phyloP scores from a whole-genome alignment of 2,113 vertebrate species.

The Dicrurus megarhynchus region DNA sequence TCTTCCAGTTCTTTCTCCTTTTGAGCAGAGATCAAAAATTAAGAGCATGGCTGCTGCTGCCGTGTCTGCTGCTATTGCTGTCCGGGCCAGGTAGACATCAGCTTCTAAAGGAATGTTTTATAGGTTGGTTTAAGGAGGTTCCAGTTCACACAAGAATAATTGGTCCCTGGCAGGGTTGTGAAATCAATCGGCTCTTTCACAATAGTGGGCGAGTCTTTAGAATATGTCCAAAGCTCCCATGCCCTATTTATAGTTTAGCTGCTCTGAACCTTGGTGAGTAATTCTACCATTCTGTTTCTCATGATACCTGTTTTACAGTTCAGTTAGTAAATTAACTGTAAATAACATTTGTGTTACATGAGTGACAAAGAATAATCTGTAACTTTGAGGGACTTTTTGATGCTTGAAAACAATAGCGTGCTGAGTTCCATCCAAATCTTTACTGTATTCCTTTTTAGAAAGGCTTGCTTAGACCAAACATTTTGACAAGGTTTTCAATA shows the following conservation, averaged over 20 bases:
- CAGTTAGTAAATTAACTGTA: neutral
- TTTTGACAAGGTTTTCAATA: neutral
- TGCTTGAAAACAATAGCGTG: neutral
- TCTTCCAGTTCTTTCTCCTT: slow-evolving; percentile 11
- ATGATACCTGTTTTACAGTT: neutral
- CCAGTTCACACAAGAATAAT: neutral
- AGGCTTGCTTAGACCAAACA: neutral
- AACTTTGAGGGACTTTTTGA: neutral
- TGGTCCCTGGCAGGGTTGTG: neutral
- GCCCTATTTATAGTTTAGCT: neutral
- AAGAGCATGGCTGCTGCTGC: slow-evolving; percentile 67
- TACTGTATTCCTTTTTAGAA: neutral
- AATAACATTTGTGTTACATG: neutral
- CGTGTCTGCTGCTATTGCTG: slow-evolving; percentile 58
- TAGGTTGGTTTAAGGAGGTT: neutral
- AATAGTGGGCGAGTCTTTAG: neutral
- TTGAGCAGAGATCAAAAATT: slow-evolving; percentile 52
- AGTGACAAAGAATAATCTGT: neutral
- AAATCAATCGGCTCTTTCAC: neutral
- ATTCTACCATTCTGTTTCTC: neutral
- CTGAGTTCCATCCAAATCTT: neutral
- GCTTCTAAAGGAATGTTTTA: neutral
- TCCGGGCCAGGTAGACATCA: slow-evolving; percentile 76
- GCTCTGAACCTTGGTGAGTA: neutral
- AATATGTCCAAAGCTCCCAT: neutral